Evolutionary conservation across 1,140 invertebrate species (phyloP), one percentile per base, ranked within the genome.

Genomic region (Caerostris darwini): DNA sequence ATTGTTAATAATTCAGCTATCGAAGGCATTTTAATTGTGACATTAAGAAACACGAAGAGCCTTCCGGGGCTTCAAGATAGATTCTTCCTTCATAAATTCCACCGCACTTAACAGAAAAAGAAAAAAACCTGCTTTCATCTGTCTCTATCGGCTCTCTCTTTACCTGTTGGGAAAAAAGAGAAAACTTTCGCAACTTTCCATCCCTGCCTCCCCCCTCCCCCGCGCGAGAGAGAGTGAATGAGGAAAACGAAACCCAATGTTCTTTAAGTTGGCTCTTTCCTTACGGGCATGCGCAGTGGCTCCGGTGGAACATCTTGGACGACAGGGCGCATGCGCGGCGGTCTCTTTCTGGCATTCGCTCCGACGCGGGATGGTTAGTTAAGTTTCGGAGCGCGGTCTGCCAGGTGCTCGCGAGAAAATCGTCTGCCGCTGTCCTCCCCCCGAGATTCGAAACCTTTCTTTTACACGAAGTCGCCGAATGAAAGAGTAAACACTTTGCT

Each of bases 301-400:
- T 90, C 87, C 69, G 69, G 53, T 54, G 61, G 87, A 90, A 69
- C 87, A 56, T 90, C 87, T 71, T 57, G 59, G 12, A 14, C 61
- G 61, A 6, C 34, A 67, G 61, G 6, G 87, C 87, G 87, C 87
- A 69, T 90, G 87, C 87, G 87, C 59, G 53, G 58, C 7, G 17
- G 57, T 69, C 87, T 69, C 87, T n/a, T 50, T 58, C 50, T n/a
- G 64, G n/a, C 54, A n/a, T 57, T 14, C 87, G 53, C 8, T 54
- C 50, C 87, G 50, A 10, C 82, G 82, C 82, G 56, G 61, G 54
- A 69, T 10, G 85, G 53, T 69, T 57, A 90, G 87, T 90, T 69
- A 90, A 90, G 87, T 90, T 90, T 90, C n/a, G 19, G 61, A 5
- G 59, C 7, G 61, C 64, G 67, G 8, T 19, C 57, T 12, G 86